Base-by-base conservation (phyloP, 2,797 vertebrate species). In the Danio jaintianensis region DNA sequence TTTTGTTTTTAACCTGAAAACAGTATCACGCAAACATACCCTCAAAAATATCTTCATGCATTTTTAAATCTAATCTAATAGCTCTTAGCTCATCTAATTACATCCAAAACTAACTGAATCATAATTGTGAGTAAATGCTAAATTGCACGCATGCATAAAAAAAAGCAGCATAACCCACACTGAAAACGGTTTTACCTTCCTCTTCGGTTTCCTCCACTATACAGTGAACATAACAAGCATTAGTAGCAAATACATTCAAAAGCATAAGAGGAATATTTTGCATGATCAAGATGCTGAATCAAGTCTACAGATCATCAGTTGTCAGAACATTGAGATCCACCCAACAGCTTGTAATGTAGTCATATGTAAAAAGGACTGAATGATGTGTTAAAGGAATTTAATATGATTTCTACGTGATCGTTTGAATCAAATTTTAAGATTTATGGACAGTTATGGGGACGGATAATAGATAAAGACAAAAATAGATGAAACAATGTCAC, bases 221-320 rank as follows among this genome's bases (percentile, higher is more conserved):
- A 85, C 85, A 88, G 82, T 81, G 85, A 86, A 89, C 81, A 87
- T 78, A 90, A 87, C 80, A 87, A 81, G 40, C 80, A 89, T 92
- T 90, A 90, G 82, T 84, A 59, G 61, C 58, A 22, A 66, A 78
- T 75, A 71, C 61, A 66, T 69, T 43, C 68, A 29, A 68, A 86
- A 69, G 73, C 68, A 76, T 45, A 62, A 48, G 53, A 71, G 64
- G 38, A 48, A 74, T 9, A 64, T 75, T 61, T 3, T n/a, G 50
- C 63, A 22, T 8, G 58, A 52, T 73, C 83, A 83, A 43, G 38
- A 58, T 73, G 75, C 64, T 81, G 56, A 47, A 56, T 59, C 62
- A 63, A 36, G 13, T 40, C 22, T 15, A 40, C 59, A 52, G 10
- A 20, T 52, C 61, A 69, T 63, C 70, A 47, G 79, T 74, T 78